Evolutionary conservation across 2,888 invertebrate genomes (phyloP), one percentile per base, ranked within the genome.

Genomic region (Gymnosoma rotundatum): DNA sequence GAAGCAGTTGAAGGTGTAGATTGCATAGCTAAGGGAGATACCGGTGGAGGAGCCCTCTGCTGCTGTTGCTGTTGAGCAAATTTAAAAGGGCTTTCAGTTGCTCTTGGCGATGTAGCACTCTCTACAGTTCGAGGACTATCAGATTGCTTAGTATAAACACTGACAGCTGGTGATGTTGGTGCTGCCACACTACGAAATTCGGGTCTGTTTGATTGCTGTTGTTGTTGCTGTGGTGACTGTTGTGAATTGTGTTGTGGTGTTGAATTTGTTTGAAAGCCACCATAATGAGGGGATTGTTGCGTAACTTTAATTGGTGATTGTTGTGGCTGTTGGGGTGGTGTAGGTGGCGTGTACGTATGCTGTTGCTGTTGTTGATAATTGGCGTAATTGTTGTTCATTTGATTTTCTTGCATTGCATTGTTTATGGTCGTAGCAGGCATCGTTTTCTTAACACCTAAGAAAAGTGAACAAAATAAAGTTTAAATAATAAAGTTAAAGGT

Each of bases 171-270:
- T 25, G 89, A 88, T 87, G 89, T 89, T 64, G 90, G 89, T 73
- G 91, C 87, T 18, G 89, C 85, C 78, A 91, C 91, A 63, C 90
- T 90, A 60, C 91, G 91, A 86, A 90, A 91, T 86, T 90, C 89
- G 76, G 87, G 87, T 10, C 87, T 86, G 64, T 86, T 64, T 66
- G 86, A 85, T 67, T 81, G 78, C 56, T 86, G 79, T 75, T 86
- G 87, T 38, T 20, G 54, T 88, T 32, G 88, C 87, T 72, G 56
- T 61, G 72, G 63, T 73, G 75, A 86, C 66, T 83, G 79, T 61
- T 86, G 81, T 5, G 21, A 36, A 10, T 9, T 48, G 79, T 88
- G 87, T 56, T 88, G 54, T 50, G 56, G 56, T 70, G 74, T 87
- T 78, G 81, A 61, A 1, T 67, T 52, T 45, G 75, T 18, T 63